Conservation (phyloP, 37 sponge, comb jelly and placozoan genomes). For the Ephydatia muelleri region DNA sequence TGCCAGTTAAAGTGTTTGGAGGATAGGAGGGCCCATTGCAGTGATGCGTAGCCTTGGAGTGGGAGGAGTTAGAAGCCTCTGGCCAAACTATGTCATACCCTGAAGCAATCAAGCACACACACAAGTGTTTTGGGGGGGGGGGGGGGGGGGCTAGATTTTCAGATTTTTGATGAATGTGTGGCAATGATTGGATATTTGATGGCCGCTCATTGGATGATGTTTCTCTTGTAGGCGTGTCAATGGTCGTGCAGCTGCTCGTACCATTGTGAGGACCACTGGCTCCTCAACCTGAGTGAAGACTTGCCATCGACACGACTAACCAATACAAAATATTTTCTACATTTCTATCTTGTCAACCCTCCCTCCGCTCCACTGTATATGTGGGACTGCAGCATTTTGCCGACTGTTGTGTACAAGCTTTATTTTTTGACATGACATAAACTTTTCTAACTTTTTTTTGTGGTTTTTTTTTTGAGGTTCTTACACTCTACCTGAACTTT, state of each 20-base stretch:
- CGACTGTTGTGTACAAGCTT: neutral
- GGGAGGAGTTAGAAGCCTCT: neutral
- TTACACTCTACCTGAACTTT: too few species aligned
- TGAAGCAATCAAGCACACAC: neutral
- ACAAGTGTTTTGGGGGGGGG: neutral
- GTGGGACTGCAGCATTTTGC: neutral
- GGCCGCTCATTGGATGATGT: neutral
- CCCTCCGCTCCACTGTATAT: neutral
- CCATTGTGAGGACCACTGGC: constrained; percentile 4
- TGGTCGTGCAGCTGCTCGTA: constrained; percentile 16
- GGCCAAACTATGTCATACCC: too few species aligned
- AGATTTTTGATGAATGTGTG: too few species aligned
- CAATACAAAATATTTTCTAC: neutral
- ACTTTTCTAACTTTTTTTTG: neutral
- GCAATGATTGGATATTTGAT: too few species aligned
- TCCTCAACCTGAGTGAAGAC: neutral
- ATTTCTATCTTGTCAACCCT: neutral
- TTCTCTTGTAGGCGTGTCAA: constrained; percentile 16
- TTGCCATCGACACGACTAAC: neutral
- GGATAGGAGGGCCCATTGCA: neutral
- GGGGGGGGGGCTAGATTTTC: neutral
- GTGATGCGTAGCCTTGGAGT: neutral
- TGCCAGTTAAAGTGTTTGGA: neutral
- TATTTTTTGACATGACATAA: neutral
- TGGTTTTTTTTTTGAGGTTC: neutral